Conservation (phyloP, 1,140 invertebrate species). For the Drosophila serrata region DNA sequence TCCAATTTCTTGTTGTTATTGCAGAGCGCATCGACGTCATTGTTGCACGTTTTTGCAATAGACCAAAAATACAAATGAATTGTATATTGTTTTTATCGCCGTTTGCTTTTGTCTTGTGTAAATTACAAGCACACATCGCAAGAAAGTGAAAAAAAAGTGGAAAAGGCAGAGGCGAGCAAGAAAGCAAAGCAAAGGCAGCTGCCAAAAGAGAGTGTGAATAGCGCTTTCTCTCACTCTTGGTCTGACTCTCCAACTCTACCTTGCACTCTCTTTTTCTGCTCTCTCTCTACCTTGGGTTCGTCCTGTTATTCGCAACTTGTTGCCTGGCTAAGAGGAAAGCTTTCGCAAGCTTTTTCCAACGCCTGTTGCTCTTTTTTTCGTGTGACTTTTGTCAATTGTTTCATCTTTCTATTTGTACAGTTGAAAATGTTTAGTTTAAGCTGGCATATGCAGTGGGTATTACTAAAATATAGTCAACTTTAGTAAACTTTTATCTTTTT, state of each 20-base stretch:
- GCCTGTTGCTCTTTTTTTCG: constrained; percentile 29
- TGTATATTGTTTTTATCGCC: constrained; percentile 45
- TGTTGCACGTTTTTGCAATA: constrained; percentile 82
- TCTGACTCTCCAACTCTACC: constrained; percentile 2
- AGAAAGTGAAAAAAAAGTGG: constrained; percentile 11
- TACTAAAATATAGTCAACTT: neutral
- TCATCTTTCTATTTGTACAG: constrained; percentile 8
- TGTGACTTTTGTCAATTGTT: constrained; percentile 3
- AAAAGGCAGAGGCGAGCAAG: neutral
- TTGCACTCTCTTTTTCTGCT: neutral
- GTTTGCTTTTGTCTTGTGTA: constrained; percentile 58
- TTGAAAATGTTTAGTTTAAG: neutral
- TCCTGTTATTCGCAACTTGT: constrained; percentile 56
- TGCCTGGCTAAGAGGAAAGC: constrained; percentile 38
- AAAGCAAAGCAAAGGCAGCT: constrained; percentile 13
- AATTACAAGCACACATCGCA: constrained; percentile 41
- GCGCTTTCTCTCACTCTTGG: constrained; percentile 17
- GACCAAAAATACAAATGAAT: constrained; percentile 53
- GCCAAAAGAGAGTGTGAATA: constrained; percentile 35
- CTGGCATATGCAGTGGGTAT: neutral
- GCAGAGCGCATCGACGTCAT: constrained; percentile 65
- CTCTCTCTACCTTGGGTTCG: constrained; percentile 7
- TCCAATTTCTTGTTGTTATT: constrained; percentile 43
- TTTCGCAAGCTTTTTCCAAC: constrained; percentile 26
- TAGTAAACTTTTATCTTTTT: neutral